phyloP scores from a whole-genome alignment of 2,888 invertebrate species.

The Nephrotoma flavescens region DNA sequence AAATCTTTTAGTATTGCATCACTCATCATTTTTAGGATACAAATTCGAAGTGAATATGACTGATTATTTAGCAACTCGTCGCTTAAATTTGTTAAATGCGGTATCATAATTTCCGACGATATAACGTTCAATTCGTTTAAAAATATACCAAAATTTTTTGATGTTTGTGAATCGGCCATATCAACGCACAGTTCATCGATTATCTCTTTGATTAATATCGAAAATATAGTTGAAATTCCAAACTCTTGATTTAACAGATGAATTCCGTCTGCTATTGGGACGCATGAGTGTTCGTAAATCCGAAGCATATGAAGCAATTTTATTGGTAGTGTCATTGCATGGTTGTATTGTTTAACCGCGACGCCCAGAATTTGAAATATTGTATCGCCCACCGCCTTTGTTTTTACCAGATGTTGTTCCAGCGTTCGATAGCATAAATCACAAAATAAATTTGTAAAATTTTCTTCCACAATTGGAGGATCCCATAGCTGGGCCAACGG shows the following conservation, averaged over 20 bases:
- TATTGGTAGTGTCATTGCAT: conserved; percentile 61
- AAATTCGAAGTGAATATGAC: conserved; percentile 51
- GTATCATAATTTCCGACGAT: conserved; percentile 28
- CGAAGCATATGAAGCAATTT: conserved; percentile 45
- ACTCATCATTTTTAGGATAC: conserved; percentile 68
- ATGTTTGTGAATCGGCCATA: conserved; percentile 22
- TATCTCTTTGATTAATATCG: conserved; percentile 27
- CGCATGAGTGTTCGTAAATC: conserved; percentile 23
- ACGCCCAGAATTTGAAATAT: conserved; percentile 67
- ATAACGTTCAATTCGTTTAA: conserved; percentile 25
- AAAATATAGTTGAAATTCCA: conserved; percentile 25
- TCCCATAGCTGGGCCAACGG: conserved; percentile 64
- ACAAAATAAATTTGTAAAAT: conserved; percentile 47
- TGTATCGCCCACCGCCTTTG: conserved; percentile 49
- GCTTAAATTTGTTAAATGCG: conserved; percentile 26
- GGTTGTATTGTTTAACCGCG: conserved; percentile 69
- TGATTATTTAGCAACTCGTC: conserved; percentile 24
- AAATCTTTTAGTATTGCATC: conserved; percentile 60
- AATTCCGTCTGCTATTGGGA: conserved; percentile 26
- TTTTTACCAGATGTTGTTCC: conserved; percentile 34
- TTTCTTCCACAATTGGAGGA: conserved; percentile 68
- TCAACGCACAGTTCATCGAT: conserved; percentile 25
- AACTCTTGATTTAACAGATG: conserved; percentile 27
- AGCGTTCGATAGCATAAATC: conserved; percentile 29
- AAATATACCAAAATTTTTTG: conserved; percentile 28